phyloP scores from a whole-genome alignment of 2,113 vertebrate genomes.

The Malurus alboscapulatus region DNA sequence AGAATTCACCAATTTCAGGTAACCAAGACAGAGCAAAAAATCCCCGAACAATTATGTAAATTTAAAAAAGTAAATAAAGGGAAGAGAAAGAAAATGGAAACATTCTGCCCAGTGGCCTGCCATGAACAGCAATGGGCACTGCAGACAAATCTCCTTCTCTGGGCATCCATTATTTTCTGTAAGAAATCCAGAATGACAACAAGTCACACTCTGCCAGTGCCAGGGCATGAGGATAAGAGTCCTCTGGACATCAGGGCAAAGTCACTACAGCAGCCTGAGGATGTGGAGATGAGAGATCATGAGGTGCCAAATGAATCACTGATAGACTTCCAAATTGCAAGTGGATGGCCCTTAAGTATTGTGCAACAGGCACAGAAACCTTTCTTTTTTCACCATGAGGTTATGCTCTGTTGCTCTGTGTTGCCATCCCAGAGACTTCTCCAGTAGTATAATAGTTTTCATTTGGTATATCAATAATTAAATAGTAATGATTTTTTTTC shows the following conservation, averaged over 20 bases:
- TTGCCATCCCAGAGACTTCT: not conserved
- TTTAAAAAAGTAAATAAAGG: not conserved
- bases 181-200: not conserved
- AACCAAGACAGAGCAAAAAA: accelerated
- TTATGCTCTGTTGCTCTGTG: not conserved
- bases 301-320: not conserved
- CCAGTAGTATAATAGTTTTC: not conserved
- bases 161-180: not conserved
- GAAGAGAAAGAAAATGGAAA: not conserved
- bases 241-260: not conserved
- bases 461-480: not conserved
- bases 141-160: not conserved
- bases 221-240: too few species aligned
- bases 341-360: not conserved
- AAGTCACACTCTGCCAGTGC: accelerated
- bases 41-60: accelerated
- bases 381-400: not conserved
- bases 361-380: accelerated
- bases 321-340: accelerated
- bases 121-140: not conserved
- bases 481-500: not conserved
- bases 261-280: not conserved
- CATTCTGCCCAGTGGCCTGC: not conserved
- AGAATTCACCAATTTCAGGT: not conserved
- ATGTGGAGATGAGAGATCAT: not conserved